Base-by-base conservation (phyloP, 64 coral and sea anemone genomes). In the Montipora sp. region DNA sequence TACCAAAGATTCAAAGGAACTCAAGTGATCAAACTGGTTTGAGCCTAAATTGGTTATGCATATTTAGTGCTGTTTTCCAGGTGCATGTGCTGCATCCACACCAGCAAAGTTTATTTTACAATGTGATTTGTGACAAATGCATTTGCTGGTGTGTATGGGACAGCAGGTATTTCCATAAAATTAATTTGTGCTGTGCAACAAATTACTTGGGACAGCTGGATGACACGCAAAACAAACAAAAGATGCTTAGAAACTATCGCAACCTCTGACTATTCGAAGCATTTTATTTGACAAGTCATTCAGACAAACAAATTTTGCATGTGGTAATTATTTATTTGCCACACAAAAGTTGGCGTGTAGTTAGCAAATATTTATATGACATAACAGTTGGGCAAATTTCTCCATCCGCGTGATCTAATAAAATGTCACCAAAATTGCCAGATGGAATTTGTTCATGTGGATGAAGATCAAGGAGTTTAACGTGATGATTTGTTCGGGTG, bases 21-120 rank as follows among this genome's bases (percentile, higher is more conserved):
- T 46, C 8, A 16, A 50, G 82, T 85, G 71, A 85, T 85, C 49
- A 85, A 85, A 85, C 82, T 65, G 68, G 82, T 85, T 85, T 71
- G 63, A 50, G 8, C 65, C 65, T 23, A 85, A 70, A 85, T 49
- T 85, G 66, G 45, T 22, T 63, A 72, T 85, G 19, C 36, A 85
- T 85, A 85, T 85, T 85, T 50, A 85, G 14, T 4, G 20, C 44
- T 48, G 65, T 44, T 85, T 72, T 72, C 63, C 8, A 16, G 8
- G 60, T 63, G 9, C 0, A 14, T 4, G 3, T 14, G 60, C 60
- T 15, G 8, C 60, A 12, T 63, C 60, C 14, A 16, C 14, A 3
- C 13, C 3, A 63, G 60, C 9, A 63, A 63, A 63, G 14, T 63
- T 63, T 63, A 16, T 63, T 11, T 63, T 7, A 16, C 60, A 63